Percentiles rank a stretch among this genome's conserved stretches.
These are phyloP conservation scores for Pseudachorutes palmiensis DNA, from an alignment of 1,140 invertebrate genomes.

Conservation along the genomic window DNA sequence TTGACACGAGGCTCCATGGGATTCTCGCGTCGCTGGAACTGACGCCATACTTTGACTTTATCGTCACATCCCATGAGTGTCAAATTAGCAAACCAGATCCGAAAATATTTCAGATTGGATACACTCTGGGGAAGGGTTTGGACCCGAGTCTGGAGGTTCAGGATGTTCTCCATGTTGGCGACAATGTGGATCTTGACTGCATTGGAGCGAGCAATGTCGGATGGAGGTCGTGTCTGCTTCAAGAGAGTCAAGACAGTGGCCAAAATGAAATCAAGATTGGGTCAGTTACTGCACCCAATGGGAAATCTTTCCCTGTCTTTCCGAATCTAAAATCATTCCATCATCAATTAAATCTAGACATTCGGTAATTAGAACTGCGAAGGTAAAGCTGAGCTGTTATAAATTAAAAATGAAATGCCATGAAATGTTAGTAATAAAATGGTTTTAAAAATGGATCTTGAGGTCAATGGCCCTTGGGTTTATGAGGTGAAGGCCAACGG, in stretches of 20 bases:
- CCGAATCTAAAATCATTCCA: background rate
- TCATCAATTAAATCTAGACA: too few relatives aligned
- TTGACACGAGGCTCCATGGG: slow-evolving; percentile 65
- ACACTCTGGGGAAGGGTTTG: slow-evolving; percentile 39
- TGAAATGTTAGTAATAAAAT: too few relatives aligned
- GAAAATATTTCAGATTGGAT: slow-evolving; percentile 63
- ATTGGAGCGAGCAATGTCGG: slow-evolving; percentile 60
- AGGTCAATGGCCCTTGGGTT: too few relatives aligned
- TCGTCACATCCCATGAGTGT: slow-evolving; percentile 64
- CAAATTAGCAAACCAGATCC: slow-evolving; percentile 65
- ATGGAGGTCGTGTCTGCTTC: slow-evolving; percentile 63
- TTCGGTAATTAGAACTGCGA: too few relatives aligned
- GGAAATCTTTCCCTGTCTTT: background rate
- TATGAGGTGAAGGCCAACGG: too few relatives aligned
- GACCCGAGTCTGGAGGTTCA: slow-evolving; percentile 39
- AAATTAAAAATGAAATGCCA: too few relatives aligned
- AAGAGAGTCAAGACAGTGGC: slow-evolving; percentile 46
- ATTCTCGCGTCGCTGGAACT: slow-evolving; percentile 59
- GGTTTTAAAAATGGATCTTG: too few relatives aligned
- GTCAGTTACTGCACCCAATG: too few relatives aligned
- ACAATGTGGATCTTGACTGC: slow-evolving; percentile 66
- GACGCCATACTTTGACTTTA: slow-evolving; percentile 64
- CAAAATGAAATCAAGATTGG: background rate
- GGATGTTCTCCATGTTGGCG: slow-evolving; percentile 72
- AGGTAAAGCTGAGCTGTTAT: too few relatives aligned